Conservation (phyloP, 1,140 invertebrate species). For the Achroia grisella region DNA sequence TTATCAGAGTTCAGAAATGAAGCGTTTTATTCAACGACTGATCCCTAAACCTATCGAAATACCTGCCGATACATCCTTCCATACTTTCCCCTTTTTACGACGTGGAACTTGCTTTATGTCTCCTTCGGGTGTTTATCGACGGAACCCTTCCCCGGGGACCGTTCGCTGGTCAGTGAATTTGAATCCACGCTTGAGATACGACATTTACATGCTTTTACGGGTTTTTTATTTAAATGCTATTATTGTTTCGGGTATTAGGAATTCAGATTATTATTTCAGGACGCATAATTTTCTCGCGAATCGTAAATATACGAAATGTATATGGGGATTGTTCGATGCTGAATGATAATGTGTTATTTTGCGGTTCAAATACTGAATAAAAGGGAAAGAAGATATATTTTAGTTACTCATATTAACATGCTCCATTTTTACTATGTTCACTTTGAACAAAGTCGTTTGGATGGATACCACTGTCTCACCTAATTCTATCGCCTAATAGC, state of each 20-base stretch:
- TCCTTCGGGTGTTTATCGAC: slow-evolving; percentile 5
- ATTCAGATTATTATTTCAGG: slow-evolving; percentile 3
- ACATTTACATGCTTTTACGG: neutral
- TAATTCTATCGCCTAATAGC: too few species aligned
- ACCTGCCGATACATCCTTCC: neutral
- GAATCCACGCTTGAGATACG: neutral
- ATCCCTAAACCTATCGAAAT: slow-evolving; percentile 1
- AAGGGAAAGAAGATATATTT: too few species aligned
- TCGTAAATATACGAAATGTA: too few species aligned
- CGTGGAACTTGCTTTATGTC: slow-evolving; percentile 5
- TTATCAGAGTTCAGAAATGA: neutral
- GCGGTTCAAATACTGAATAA: too few species aligned
- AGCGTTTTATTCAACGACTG: neutral
- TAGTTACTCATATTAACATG: too few species aligned
- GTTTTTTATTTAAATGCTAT: slow-evolving; percentile 4
- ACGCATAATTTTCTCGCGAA: too few species aligned
- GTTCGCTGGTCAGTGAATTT: slow-evolving; percentile 2
- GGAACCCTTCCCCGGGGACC: neutral
- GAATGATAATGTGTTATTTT: too few species aligned
- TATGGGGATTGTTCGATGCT: too few species aligned
- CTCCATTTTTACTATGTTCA: too few species aligned
- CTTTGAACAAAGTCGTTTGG: too few species aligned
- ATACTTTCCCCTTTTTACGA: slow-evolving; percentile 4
- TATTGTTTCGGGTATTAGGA: slow-evolving; percentile 2
- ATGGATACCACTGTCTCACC: too few species aligned